Conservation (phyloP, 2,797 vertebrate species). For the Carcharodon carcharias region DNA sequence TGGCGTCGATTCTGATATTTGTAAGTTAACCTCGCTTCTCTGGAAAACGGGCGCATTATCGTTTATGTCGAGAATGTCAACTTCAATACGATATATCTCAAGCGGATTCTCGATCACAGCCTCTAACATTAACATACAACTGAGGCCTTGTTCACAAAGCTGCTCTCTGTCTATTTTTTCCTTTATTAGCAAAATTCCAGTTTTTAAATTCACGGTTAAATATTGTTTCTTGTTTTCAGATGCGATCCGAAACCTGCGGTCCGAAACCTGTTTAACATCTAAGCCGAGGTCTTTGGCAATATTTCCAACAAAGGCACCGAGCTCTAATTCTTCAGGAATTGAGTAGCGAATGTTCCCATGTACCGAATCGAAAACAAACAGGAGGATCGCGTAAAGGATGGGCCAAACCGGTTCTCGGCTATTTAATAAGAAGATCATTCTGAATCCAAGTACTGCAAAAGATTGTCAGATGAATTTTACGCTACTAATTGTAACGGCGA, state of each 20-base stretch:
- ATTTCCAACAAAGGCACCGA: neutral
- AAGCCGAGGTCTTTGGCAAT: neutral
- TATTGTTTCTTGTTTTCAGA: neutral
- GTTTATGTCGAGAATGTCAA: neutral
- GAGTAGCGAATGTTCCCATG: neutral
- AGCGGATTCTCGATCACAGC: neutral
- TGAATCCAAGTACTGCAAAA: neutral
- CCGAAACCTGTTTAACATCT: neutral
- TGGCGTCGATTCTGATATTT: neutral
- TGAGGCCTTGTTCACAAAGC: neutral
- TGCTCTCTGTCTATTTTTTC: constrained; percentile 1
- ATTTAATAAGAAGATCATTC: neutral
- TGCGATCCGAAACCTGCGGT: neutral
- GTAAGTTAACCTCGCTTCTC: neutral
- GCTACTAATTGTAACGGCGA: neutral
- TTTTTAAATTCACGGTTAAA: neutral
- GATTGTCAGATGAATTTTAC: neutral
- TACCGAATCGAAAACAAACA: neutral
- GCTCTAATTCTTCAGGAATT: neutral
- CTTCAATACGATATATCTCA: neutral
- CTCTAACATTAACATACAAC: neutral
- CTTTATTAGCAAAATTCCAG: neutral
- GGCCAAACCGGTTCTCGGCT: neutral
- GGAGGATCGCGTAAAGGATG: neutral
- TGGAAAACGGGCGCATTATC: neutral